Conservation (phyloP, 2,113 vertebrate genomes). For the Abramis brama region DNA sequence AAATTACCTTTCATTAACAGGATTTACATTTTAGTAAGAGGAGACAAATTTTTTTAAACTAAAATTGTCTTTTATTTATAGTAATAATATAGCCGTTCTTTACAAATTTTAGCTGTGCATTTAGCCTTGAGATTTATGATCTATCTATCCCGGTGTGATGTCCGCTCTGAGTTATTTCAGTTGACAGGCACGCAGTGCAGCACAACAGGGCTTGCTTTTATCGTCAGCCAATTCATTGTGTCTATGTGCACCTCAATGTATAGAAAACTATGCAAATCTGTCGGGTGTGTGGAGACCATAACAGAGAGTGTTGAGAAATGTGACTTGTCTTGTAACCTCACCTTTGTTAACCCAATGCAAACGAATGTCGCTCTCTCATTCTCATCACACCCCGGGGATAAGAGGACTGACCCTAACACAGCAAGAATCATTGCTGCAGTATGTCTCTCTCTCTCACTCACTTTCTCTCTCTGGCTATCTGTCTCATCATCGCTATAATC, state of each 20-base stretch:
- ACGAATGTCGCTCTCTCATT: not conserved
- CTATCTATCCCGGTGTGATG: not conserved
- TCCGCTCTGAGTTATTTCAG: not conserved
- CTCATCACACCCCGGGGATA: not conserved
- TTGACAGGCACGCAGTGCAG: constrained; percentile 22
- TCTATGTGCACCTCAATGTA: not conserved
- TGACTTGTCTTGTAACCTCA: not conserved
- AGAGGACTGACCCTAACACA: constrained; percentile 12
- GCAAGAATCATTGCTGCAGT: not conserved
- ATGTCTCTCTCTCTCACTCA: constrained; percentile 19
- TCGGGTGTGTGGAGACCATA: not conserved
- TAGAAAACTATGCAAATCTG: not conserved
- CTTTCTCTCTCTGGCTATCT: not conserved
- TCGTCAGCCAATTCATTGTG: not conserved
- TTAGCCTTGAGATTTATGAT: not conserved
- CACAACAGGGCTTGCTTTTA: not conserved
- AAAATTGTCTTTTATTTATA: not conserved
- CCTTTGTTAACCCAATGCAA: not conserved
- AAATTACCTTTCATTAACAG: too few species aligned
- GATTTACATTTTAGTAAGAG: not conserved
- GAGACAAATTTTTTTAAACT: not conserved
- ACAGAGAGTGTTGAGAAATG: constrained; percentile 5
- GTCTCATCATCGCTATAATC: constrained; percentile 9
- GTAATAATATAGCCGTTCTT: not conserved
- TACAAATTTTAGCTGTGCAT: not conserved